Base-by-base conservation (phyloP, 2,888 invertebrate species). In the Agrotis ipsilon region DNA sequence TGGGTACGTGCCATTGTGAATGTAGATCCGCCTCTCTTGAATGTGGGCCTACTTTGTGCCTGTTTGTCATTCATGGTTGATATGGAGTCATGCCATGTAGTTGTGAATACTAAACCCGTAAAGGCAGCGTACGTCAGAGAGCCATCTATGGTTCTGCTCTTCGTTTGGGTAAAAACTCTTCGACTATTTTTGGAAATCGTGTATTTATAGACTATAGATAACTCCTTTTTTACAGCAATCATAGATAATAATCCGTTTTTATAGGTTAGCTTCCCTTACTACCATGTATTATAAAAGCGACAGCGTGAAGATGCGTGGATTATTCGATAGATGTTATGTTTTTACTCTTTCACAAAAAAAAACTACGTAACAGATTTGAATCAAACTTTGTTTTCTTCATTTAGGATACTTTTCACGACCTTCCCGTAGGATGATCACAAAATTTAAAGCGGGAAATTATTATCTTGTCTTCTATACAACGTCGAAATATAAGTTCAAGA, bases 1-100 rank as follows among this genome's bases (percentile, higher is more conserved):
- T 74, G 66, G 19, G 51, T 52, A 51, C 55, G 60, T 59, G 24
- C 57, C 59, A 55, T 61, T 72, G 60, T 69, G 69, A 61, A 64
- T 70, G 71, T 66, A 64, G 72, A 81, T 83, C 81, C 83, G 83
- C 57, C 67, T 70, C 63, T 78, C 70, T 67, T 73, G 51, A 49
- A 57, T 32, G 13, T 63, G 67, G 76, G 66, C 72, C 76, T 69
- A 72, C 55, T 75, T 72, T 32, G 27, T 60, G 48, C 46, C 49
- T 68, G 49, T 71, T 80, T 76, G 70, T 68, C 70, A 79, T 79
- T 80, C 77, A 66, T 51, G 52, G 24, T 72, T 55, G 61, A 68
- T 80, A 68, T 64, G 61, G 62, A 78, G 51, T 55, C 68, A 77
- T 19, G 62, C 59, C 68, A 60, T 78, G 49, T 77, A 68, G 27